These are phyloP conservation scores for Sesia apiformis DNA, from an alignment of 2,888 invertebrate species.

Conservation along the genomic window DNA sequence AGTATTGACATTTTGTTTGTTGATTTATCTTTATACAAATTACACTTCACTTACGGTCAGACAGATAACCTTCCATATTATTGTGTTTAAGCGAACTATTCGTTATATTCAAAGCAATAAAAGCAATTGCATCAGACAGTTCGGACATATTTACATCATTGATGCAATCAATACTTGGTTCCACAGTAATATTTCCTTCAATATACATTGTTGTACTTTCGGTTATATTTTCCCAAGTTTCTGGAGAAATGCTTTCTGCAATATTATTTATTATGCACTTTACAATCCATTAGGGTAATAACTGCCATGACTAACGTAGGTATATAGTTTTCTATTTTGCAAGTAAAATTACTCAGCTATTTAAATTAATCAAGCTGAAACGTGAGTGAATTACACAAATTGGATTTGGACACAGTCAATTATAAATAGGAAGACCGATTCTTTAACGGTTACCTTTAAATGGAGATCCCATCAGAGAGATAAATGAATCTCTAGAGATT, in stretches of 20 bases:
- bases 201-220: neutral
- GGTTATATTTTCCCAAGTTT: neutral
- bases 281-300: neutral
- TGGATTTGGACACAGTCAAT: too few relatives aligned
- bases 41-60: constrained; percentile 45
- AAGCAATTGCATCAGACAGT: neutral
- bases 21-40: neutral
- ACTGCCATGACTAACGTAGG: too few relatives aligned
- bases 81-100: constrained; percentile 3
- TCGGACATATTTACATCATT: neutral
- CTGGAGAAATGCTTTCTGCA: neutral
- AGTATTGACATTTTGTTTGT: neutral
- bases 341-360: too few relatives aligned
- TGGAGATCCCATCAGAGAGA: too few relatives aligned
- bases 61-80: constrained; percentile 36
- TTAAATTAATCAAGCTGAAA: too few relatives aligned
- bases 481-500: neutral
- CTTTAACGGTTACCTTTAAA: too few relatives aligned
- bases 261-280: neutral
- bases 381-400: too few relatives aligned
- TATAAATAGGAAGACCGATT: too few relatives aligned
- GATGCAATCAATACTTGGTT: neutral
- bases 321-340: too few relatives aligned
- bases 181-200: constrained; percentile 3
- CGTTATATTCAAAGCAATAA: constrained; percentile 3